These are phyloP conservation scores for Campaea margaritaria DNA, from an alignment of 2,888 invertebrate genomes.

Conservation along the genomic window DNA sequence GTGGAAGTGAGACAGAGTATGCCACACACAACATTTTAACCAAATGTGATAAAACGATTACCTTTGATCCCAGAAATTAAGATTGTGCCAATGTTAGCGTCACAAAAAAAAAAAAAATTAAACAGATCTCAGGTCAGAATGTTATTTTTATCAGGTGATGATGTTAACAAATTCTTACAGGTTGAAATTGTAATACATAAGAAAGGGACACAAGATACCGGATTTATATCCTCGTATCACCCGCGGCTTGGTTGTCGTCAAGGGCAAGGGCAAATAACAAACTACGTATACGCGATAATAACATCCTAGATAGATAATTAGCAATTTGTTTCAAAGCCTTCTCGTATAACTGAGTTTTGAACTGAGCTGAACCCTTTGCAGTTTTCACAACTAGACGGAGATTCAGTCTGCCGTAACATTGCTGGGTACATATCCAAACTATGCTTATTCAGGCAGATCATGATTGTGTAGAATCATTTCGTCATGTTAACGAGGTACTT, in stretches of 20 bases:
- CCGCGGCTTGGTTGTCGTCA: constrained; percentile 55
- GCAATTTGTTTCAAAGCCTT: constrained; percentile 2
- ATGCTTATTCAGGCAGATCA: neutral
- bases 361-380: neutral
- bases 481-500: constrained; percentile 42
- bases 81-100: constrained; percentile 27
- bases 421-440: neutral
- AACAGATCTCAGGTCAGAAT: constrained; percentile 18
- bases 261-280: constrained; percentile 58
- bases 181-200: constrained; percentile 10
- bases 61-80: constrained; percentile 64
- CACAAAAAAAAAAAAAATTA: constrained; percentile 4
- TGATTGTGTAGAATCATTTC: constrained; percentile 21
- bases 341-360: neutral
- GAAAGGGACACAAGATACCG: constrained; percentile 32
- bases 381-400: neutral
- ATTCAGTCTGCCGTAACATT: neutral
- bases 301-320: constrained; percentile 22
- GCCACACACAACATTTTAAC: constrained; percentile 48
- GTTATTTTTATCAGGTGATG: constrained; percentile 7
- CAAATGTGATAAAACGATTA: constrained; percentile 67
- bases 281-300: constrained; percentile 31
- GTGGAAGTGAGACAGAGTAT: constrained; percentile 53
- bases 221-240: constrained; percentile 60
- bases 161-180: constrained; percentile 16